phyloP scores from a whole-genome alignment of 2,888 invertebrate genomes.

The Orchesella flavescens region DNA sequence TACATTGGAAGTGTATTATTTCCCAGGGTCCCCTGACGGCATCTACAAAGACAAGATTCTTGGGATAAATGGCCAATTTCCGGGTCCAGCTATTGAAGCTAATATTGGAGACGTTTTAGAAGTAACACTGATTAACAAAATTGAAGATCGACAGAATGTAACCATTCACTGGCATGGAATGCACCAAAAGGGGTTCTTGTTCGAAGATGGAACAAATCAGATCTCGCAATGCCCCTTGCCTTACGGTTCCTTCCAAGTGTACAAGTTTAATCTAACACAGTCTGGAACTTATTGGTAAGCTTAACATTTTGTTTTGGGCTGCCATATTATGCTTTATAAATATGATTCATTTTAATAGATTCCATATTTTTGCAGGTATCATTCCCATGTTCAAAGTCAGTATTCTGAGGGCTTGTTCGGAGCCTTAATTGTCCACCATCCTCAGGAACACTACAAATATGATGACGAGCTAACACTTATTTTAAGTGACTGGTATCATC shows the following conservation, averaged over 20 bases:
- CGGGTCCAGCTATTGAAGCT: slow-evolving; percentile 60
- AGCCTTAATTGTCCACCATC: slow-evolving; percentile 47
- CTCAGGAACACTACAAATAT: neutral
- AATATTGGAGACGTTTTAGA: slow-evolving; percentile 48
- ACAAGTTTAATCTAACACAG: slow-evolving; percentile 53
- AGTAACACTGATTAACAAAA: slow-evolving; percentile 58
- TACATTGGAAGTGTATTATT: slow-evolving; percentile 43
- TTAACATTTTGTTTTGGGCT: too few relatives aligned
- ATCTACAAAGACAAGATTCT: slow-evolving; percentile 35
- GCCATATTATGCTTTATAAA: too few relatives aligned
- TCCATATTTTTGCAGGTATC: slow-evolving; percentile 60
- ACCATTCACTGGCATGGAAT: slow-evolving; percentile 69
- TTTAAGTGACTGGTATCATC: slow-evolving; percentile 32
- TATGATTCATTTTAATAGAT: too few relatives aligned
- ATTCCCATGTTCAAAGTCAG: slow-evolving; percentile 63
- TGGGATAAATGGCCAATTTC: slow-evolving; percentile 50
- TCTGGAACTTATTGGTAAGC: slow-evolving; percentile 68
- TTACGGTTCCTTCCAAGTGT: slow-evolving; percentile 39
- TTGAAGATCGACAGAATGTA: slow-evolving; percentile 66
- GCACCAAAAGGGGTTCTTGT: slow-evolving; percentile 37
- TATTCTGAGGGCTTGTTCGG: slow-evolving; percentile 68
- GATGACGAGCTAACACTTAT: slow-evolving; percentile 27
- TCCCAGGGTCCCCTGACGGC: slow-evolving; percentile 51
- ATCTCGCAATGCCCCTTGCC: slow-evolving; percentile 67
- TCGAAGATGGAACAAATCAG: slow-evolving; percentile 65